Evolutionary conservation across 1,140 invertebrate genomes (phyloP).

Genomic region (Papilio machaon): DNA sequence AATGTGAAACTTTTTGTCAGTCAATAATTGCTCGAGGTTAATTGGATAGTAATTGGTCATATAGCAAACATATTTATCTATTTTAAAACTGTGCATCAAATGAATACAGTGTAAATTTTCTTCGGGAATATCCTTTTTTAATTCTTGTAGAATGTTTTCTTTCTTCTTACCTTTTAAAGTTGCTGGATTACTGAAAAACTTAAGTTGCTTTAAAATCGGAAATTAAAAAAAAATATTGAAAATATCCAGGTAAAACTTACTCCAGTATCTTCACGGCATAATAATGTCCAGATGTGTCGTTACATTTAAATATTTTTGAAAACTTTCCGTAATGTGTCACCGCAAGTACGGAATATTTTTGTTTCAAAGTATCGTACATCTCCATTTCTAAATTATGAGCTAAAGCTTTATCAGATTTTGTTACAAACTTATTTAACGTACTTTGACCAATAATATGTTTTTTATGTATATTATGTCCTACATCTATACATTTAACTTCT

Average conservation of each 20-base stretch:
- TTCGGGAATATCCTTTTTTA: slow-evolving; percentile 47
- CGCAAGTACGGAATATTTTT: slow-evolving; percentile 40
- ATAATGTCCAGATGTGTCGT: slow-evolving; percentile 36
- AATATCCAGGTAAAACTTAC: slow-evolving; percentile 38
- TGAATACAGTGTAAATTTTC: slow-evolving; percentile 45
- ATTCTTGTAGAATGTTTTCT: slow-evolving; percentile 44
- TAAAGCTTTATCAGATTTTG: slow-evolving; percentile 2
- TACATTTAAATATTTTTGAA: slow-evolving; percentile 57
- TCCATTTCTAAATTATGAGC: slow-evolving; percentile 41
- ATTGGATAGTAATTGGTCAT: slow-evolving; percentile 61
- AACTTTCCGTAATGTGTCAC: slow-evolving; percentile 49
- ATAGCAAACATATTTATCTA: slow-evolving; percentile 46
- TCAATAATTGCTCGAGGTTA: slow-evolving; percentile 50
- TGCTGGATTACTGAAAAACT: slow-evolving; percentile 1
- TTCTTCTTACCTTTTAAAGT: slow-evolving; percentile 28
- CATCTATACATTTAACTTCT: not conserved
- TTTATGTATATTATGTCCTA: not conserved
- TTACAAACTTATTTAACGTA: slow-evolving; percentile 10
- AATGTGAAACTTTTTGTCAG: slow-evolving; percentile 49
- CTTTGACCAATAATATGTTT: not conserved
- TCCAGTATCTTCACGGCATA: slow-evolving; percentile 55
- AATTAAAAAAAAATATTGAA: slow-evolving; percentile 27
- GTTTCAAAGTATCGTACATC: slow-evolving; percentile 42
- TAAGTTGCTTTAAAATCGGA: not conserved
- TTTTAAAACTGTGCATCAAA: slow-evolving; percentile 44